Base-by-base conservation (phyloP, 2,797 vertebrate genomes). In the Helicolenus hilgendorfi region DNA sequence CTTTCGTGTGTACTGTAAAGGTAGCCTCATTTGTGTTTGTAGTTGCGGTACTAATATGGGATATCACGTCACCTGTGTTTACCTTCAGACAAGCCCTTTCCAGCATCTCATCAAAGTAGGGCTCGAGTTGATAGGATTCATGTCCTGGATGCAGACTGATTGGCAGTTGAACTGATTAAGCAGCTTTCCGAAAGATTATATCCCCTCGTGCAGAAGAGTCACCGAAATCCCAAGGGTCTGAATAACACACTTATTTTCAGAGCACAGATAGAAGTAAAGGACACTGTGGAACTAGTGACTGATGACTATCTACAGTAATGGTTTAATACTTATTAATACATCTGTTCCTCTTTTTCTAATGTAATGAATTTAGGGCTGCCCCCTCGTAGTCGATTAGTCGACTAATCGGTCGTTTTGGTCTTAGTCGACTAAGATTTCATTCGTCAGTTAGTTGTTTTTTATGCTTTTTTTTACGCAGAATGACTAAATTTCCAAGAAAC, bases 101-200 rank as follows among this genome's bases (percentile, higher is more conserved):
- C 89, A 79, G 11, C 88, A 88, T 91, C 90, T 94, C 89, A 91
- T 96, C 91, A 92, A 90, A 93, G 87, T 58, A 90, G 78, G 83
- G 80, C 89, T 95, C 84, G 76, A 87, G 89, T 84, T 95, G 94
- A 96, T 94, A 87, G 94, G 95, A 95, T 95, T 92, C 85, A 87
- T 84, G 81, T 84, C 81, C 86, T 78, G 79, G 92, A 93, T 91
- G 91, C 71, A 67, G 80, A 74, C 87, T 94, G 92, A 92, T 55
- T 88, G 91, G 73, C 92, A 94, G 92, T 84, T 92, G 81, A 93
- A 88, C 83, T 82, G 83, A 94, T 91, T 93, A 95, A 88, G 80
- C 87, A 72, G 91, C 88, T 93, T 79, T 74, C 22, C 1, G 13
- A 86, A 33, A 84, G 89, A 92, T 92, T 93, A 86, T 79, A 68